Evolutionary conservation across 2,797 vertebrate species (phyloP).

Genomic region (Ceyx erithaca): DNA sequence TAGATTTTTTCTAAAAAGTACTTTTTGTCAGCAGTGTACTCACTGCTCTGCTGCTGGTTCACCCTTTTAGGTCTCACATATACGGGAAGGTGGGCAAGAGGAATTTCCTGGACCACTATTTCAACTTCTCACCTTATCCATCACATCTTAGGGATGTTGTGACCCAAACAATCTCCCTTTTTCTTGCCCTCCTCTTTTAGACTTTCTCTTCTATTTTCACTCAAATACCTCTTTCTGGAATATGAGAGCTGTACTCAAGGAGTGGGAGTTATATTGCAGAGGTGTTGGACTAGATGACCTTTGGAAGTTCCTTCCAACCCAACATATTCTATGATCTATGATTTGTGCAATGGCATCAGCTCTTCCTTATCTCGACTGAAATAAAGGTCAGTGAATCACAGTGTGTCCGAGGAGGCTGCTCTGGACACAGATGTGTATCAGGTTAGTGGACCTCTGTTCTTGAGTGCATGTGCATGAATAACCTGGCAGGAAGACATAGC

Average conservation of each 20-base stretch:
- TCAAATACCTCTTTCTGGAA: background rate
- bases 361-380: background rate
- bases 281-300: too few species aligned
- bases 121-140: background rate
- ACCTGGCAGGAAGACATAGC: background rate
- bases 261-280: background rate
- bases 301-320: too few species aligned
- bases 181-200: background rate
- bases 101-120: background rate
- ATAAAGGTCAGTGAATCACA: background rate
- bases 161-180: background rate
- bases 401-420: background rate
- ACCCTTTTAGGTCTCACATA: background rate
- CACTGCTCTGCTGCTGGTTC: background rate
- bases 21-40: background rate
- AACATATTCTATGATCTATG: too few species aligned
- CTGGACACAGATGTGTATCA: accelerated
- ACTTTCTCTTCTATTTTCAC: background rate
- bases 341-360: background rate
- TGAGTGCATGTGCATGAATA: accelerated
- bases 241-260: background rate
- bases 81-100: background rate
- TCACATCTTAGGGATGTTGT: background rate
- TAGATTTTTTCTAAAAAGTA: background rate
- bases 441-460: background rate